Base-by-base conservation (phyloP, 2,888 invertebrate species). In the Agrochola lota region DNA sequence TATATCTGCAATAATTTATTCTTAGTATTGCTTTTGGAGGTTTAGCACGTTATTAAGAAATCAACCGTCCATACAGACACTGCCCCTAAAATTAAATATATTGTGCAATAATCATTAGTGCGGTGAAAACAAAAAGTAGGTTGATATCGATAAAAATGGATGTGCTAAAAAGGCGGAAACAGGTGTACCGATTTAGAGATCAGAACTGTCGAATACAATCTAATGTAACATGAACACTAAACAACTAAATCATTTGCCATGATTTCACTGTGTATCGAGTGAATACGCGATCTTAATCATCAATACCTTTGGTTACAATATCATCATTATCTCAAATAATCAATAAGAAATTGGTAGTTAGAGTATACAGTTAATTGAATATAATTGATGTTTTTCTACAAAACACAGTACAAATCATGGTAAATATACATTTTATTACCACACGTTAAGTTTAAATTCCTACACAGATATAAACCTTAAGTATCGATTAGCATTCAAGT, bases 381-480 rank as follows among this genome's bases (percentile, higher is more conserved):
- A 75, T 79, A 81, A 81, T 77, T 80, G 78, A 76, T 84, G 78
- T 82, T 71, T 76, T 74, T 64, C 67, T 80, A 79, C 81, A 81
- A 87, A 75, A 87, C 88, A 90, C 90, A 92, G 91, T 90, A 82
- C 74, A 89, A 91, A 93, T 93, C 94, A 93, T 92, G 93, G 90
- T 91, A 95, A 94, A 90, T 93, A 95, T 88, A 88, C 87, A 93
- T 93, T 93, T 93, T 94, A 87, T 88, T 88, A 95, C 95, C 96
- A 96, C 96, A 96, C 96, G 93, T 95, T 95, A 94, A 95, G 91
- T 94, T 96, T 94, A 94, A 95, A 94, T 93, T 93, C 93, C 96
- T 96, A 96, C 96, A 96, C 96, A 96, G 95, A 94, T 96, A 96
- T 95, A 96, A 96, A 95, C 93, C 95, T 95, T 96, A 96, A 96